Percentiles rank a stretch among this genome's conserved stretches.
These are phyloP conservation scores for Manacus vitellinus DNA, from an alignment of 2,113 vertebrate genomes.

Conservation along the genomic window DNA sequence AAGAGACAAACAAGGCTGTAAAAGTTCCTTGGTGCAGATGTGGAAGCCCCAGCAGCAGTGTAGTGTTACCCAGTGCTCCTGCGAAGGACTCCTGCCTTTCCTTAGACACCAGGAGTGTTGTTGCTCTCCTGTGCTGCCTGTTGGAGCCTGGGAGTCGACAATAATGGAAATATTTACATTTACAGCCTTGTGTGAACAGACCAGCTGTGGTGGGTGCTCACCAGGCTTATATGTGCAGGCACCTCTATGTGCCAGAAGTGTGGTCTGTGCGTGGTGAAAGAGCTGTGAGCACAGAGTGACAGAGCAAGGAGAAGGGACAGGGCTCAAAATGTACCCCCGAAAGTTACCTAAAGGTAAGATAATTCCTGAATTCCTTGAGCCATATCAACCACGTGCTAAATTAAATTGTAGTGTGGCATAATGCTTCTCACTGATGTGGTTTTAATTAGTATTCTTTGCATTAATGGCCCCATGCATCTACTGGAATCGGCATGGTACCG, in stretches of 20 bases:
- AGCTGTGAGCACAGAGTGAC: not conserved
- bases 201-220: not conserved
- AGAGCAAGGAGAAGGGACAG: not conserved
- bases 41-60: not conserved
- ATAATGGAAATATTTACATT: fast-evolving
- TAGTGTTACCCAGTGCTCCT: fast-evolving
- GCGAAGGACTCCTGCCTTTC: not conserved
- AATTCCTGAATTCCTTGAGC: not conserved
- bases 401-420: not conserved
- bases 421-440: not conserved
- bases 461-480: not conserved
- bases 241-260: not conserved
- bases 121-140: not conserved
- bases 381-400: not conserved
- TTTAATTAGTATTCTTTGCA: constrained; percentile 10
- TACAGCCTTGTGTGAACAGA: not conserved
- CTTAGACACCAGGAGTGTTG: fast-evolving
- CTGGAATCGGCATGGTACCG: not conserved
- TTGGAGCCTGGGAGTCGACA: not conserved
- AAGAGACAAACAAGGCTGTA: not conserved
- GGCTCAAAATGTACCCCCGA: not conserved
- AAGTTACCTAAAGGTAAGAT: not conserved
- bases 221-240: fast-evolving
- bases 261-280: not conserved
- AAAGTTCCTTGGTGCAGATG: not conserved